phyloP scores from a whole-genome alignment of 2,113 vertebrate genomes.

The Callithrix jacchus region DNA sequence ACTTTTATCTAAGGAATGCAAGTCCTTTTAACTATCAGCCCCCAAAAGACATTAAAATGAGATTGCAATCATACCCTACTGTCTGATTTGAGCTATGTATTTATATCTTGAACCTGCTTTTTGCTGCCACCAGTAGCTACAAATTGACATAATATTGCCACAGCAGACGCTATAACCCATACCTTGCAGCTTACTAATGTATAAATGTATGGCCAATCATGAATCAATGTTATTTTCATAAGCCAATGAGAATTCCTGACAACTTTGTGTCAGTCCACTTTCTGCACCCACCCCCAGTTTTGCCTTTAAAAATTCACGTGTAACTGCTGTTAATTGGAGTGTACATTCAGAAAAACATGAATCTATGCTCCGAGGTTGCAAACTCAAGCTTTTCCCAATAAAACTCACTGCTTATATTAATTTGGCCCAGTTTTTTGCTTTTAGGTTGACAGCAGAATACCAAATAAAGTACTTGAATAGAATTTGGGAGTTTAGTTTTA shows the following conservation, averaged over 20 bases:
- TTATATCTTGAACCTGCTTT: neutral
- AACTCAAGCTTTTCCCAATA: neutral
- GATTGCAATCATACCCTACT: too few relatives aligned
- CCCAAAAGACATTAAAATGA: too few relatives aligned
- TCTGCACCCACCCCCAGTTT: neutral
- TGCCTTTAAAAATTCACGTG: neutral
- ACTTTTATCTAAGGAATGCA: too few relatives aligned
- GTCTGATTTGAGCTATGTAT: too few relatives aligned
- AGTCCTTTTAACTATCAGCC: too few relatives aligned
- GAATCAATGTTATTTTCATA: neutral
- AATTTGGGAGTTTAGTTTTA: neutral
- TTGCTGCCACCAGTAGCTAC: neutral
- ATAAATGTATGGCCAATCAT: neutral
- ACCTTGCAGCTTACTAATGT: neutral
- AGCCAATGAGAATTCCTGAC: neutral
- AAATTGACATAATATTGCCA: neutral
- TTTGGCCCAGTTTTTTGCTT: neutral
- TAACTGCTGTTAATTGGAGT: neutral
- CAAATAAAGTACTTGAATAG: neutral
- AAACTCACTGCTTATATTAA: neutral
- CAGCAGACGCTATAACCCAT: neutral
- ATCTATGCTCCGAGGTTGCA: neutral
- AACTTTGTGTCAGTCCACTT: neutral
- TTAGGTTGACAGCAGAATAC: neutral
- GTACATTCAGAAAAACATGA: neutral